phyloP scores from a whole-genome alignment of 2,888 invertebrate genomes.

The Aproaerema taeniolella region DNA sequence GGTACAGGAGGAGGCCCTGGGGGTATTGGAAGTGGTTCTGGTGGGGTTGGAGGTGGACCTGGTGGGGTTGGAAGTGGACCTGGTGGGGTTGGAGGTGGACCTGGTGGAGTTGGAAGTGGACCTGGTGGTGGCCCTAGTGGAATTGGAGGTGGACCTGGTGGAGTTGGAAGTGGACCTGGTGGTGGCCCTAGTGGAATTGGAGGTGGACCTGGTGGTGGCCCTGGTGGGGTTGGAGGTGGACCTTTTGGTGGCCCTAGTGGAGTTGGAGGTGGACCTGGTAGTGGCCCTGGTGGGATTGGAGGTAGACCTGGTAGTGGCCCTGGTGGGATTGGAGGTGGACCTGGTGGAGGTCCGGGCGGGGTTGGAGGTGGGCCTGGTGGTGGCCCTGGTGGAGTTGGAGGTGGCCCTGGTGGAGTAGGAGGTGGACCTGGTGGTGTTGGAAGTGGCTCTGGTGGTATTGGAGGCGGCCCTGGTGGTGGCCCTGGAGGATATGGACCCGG shows the following conservation, averaged over 20 bases:
- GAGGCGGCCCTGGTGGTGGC: constrained; percentile 3
- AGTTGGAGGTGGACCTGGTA: too few relatives aligned
- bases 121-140: not conserved
- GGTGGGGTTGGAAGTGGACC: not conserved
- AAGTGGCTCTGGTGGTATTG: constrained; percentile 15
- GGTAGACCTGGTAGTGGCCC: constrained; percentile 13
- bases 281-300: too few relatives aligned
- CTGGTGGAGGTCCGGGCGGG: constrained; percentile 12
- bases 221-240: not conserved
- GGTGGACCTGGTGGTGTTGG: constrained; percentile 12
- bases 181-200: not conserved
- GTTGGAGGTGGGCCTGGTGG: not conserved
- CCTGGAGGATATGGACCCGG: not conserved
- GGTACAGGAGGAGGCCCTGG: too few relatives aligned
- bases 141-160: constrained; percentile 1
- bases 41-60: not conserved
- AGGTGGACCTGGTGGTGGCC: not conserved
- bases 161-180: constrained; percentile 8
- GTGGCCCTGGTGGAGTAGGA: not conserved
- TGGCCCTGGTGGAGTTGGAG: not conserved
- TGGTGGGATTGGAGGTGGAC: constrained; percentile 8
- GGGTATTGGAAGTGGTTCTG: too few relatives aligned
- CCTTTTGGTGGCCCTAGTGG: not conserved
- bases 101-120: not conserved
- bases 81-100: not conserved